phyloP scores from a whole-genome alignment of 2,113 vertebrate genomes.

The Myiopsitta monachus region DNA sequence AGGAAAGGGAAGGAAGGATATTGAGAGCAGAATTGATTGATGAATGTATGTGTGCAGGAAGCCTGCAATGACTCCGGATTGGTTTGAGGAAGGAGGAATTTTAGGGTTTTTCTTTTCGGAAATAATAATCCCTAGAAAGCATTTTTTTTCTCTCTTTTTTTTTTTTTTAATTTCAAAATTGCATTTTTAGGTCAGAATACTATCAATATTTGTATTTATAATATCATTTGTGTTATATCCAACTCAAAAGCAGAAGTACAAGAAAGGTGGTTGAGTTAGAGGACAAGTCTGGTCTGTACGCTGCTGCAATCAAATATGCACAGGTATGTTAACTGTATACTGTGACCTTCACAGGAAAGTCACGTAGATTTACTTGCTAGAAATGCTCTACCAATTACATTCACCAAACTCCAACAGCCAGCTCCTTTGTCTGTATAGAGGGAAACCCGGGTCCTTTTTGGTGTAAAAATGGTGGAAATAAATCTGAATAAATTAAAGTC shows the following conservation, averaged over 20 bases:
- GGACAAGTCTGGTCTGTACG: neutral
- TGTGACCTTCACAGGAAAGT: neutral
- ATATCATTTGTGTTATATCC: neutral
- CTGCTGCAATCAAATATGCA: neutral
- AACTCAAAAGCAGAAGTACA: neutral
- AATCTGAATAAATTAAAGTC: neutral
- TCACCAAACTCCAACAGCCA: neutral
- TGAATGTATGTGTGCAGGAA: fast-evolving
- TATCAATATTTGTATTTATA: neutral
- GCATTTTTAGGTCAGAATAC: neutral
- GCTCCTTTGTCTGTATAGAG: neutral
- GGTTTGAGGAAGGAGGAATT: neutral
- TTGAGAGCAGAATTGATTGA: neutral
- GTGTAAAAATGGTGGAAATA: neutral
- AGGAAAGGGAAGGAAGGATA: conserved; percentile 7
- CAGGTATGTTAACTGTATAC: fast-evolving
- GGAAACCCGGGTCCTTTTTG: neutral
- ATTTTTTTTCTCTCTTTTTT: neutral
- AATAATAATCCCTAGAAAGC: neutral
- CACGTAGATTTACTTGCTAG: neutral
- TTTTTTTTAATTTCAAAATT: neutral
- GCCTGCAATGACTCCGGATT: neutral
- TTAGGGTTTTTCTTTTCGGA: neutral
- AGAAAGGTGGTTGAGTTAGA: neutral
- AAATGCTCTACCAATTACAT: neutral